Percentiles rank a stretch among this genome's conserved stretches.
Evolutionary conservation across 2,113 vertebrate genomes (phyloP).

Genomic region (Pomatorhinus ruficollis): DNA sequence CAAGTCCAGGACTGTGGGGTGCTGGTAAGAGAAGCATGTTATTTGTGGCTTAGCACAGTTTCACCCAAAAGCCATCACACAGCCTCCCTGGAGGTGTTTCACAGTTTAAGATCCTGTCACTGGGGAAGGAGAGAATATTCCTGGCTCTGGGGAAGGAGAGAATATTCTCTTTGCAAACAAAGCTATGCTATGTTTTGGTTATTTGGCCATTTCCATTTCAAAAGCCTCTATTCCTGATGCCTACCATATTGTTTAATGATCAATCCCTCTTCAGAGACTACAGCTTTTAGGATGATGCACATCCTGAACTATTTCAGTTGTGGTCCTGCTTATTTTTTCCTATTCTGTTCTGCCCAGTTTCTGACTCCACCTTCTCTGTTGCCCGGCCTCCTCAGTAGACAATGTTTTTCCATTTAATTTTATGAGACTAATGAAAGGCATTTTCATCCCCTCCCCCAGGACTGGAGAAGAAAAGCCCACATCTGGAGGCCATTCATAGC

Average conservation of each 20-base stretch:
- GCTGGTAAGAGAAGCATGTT: not conserved
- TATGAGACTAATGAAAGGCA: constrained; percentile 42
- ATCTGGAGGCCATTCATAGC: constrained; percentile 77
- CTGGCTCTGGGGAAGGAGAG: not conserved
- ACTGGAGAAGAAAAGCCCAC: constrained; percentile 62
- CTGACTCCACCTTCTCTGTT: constrained; percentile 40
- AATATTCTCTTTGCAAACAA: not conserved
- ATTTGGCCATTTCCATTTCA: not conserved
- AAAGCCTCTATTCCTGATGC: not conserved
- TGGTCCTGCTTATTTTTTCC: not conserved
- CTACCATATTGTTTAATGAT: not conserved
- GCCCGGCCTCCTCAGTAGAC: not conserved
- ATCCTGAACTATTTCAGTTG: constrained; percentile 3
- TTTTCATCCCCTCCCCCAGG: not conserved
- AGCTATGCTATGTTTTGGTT: not conserved
- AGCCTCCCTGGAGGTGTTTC: not conserved
- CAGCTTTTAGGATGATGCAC: not conserved
- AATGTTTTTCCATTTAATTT: constrained; percentile 69
- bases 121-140: not conserved
- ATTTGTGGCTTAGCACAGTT: constrained; percentile 15
- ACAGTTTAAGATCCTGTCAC: not conserved
- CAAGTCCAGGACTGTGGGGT: not conserved
- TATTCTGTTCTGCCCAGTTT: not conserved
- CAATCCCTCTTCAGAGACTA: not conserved
- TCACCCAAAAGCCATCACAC: not conserved